Evolutionary conservation across 2,888 invertebrate species (phyloP), one percentile per base, ranked within the genome.

Genomic region (Philopedon plagiatum): DNA sequence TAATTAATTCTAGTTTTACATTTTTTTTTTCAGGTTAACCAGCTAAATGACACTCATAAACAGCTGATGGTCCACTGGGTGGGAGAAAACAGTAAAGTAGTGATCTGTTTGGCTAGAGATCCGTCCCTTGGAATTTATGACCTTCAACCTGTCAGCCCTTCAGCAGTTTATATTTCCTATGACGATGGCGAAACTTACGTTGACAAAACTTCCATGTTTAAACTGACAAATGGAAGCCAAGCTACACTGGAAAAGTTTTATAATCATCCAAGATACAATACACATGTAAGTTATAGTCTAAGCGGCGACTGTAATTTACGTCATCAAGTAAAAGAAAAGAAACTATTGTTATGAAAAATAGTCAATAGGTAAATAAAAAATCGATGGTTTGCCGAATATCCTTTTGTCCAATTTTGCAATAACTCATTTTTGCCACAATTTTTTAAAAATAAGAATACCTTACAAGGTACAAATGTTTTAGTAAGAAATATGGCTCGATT

Each of bases 51-150:
- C 86, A 92, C 91, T 75, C 96, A 97, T 83, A 93, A 94, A 80
- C 94, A 95, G 83, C 86, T 97, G 80, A 93, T 96, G 90, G 95
- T 97, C 8, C 95, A 96, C 85, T 97, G 97, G 96, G 94, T 95
- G 9, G 96, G 96, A 23, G 93, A 94, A 84, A 92, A 92, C 18
- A 94, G 94, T 73, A 91, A 94, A 85, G 93, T 95, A 26, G 94
- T 97, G 79, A 92, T 97, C 76, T 96, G 96, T 80, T 86, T 96
- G 75, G 94, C 95, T 1, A 88, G 92, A 78, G 94, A 95, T 83
- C 91, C 92, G 11, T 87, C 87, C 63, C 89, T 90, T 8, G 85
- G 78, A 4, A 71, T 86, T 74, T 85, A 87, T 66, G 73, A 76
- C 34, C 41, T 63, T 29, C 51, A 72, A 58, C 80, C 81, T 57